phyloP scores from a whole-genome alignment of 2,797 vertebrate genomes.

The Acanthurus lineatus region DNA sequence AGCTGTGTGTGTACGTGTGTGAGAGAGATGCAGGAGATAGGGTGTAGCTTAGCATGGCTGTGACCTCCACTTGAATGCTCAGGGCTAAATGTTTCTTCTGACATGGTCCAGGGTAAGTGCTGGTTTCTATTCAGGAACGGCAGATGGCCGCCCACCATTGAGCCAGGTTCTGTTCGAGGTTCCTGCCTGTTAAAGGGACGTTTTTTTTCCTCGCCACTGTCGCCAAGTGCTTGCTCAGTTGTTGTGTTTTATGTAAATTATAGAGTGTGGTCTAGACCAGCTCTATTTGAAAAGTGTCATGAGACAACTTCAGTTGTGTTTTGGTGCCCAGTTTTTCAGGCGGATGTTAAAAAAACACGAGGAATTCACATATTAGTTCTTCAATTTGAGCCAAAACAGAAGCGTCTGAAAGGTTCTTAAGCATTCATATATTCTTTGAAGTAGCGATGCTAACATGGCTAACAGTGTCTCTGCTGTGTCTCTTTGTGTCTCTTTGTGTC shows the following conservation, averaged over 20 bases:
- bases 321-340: neutral
- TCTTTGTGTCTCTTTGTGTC: neutral
- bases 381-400: neutral
- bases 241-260: too few species aligned
- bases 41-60: slow-evolving; percentile 53
- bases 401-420: neutral
- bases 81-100: slow-evolving; percentile 26
- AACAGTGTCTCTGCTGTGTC: neutral
- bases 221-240: too few species aligned
- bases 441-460: neutral
- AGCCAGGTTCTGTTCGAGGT: too few species aligned
- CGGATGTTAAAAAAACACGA: neutral
- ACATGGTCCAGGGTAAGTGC: slow-evolving; percentile 26
- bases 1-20: slow-evolving; percentile 55
- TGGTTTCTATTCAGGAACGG: neutral
- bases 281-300: too few species aligned
- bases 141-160: too few species aligned
- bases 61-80: slow-evolving; percentile 65
- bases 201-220: too few species aligned
- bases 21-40: slow-evolving; percentile 73
- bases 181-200: too few species aligned
- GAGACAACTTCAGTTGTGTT: too few species aligned
- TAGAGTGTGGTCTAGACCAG: too few species aligned
- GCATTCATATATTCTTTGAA: neutral
- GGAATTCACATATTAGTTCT: neutral